phyloP scores from a whole-genome alignment of 2,113 vertebrate species.

The Onychostruthus taczanowskii region DNA sequence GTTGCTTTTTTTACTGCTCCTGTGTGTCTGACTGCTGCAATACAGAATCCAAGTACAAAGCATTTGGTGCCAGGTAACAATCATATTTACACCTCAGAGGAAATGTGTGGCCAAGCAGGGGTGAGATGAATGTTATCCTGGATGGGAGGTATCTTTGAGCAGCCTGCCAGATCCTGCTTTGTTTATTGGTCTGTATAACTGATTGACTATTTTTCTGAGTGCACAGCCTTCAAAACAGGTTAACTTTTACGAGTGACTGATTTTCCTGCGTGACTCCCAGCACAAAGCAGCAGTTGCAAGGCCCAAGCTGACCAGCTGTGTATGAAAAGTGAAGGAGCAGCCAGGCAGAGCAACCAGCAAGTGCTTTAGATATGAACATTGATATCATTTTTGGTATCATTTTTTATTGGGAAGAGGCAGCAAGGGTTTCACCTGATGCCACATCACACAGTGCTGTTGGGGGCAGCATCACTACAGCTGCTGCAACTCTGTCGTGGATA shows the following conservation, averaged over 20 bases:
- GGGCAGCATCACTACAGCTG: not conserved
- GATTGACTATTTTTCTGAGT: not conserved
- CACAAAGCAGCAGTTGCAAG: not conserved
- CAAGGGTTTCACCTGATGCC: not conserved
- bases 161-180: not conserved
- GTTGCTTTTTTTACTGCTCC: not conserved
- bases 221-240: not conserved
- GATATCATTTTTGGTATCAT: not conserved
- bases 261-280: not conserved
- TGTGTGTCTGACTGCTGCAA: not conserved
- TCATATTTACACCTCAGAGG: not conserved
- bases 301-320: not conserved
- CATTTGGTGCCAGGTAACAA: not conserved
- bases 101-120: not conserved
- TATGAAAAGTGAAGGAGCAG: not conserved
- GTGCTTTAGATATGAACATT: not conserved
- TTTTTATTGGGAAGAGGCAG: not conserved
- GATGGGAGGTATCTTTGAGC: not conserved
- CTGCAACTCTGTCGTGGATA: not conserved
- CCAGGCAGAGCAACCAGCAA: not conserved
- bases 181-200: not conserved
- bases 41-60: not conserved
- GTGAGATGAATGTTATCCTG: not conserved
- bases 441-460: not conserved
- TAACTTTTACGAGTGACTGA: not conserved